phyloP scores from a whole-genome alignment of 2,888 invertebrate species.

The Lycophotia porphyrea region DNA sequence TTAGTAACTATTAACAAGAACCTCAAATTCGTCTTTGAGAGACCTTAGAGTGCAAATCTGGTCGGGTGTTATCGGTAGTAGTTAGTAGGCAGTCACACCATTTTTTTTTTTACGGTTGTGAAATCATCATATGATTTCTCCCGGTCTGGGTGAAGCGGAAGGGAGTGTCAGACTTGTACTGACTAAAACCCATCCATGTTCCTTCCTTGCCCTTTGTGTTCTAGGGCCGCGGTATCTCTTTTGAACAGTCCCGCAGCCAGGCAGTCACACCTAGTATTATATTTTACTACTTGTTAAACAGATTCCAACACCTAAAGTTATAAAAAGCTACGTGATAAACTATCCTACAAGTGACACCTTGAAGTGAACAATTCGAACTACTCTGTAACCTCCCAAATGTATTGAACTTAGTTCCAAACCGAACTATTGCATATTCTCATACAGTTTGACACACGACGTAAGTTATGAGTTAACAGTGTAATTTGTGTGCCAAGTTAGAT shows the following conservation, averaged over 20 bases:
- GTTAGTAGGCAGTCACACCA: neutral
- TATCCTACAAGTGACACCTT: conserved; percentile 1
- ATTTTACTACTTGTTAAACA: neutral
- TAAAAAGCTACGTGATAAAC: neutral
- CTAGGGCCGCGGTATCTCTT: too few relatives aligned
- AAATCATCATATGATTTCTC: too few relatives aligned
- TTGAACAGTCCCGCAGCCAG: too few relatives aligned
- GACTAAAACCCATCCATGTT: too few relatives aligned
- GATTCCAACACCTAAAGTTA: neutral
- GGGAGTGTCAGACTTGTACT: too few relatives aligned
- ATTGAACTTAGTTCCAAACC: conserved; percentile 30
- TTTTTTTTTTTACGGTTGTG: too few relatives aligned
- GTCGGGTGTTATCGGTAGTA: neutral
- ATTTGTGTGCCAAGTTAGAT: conserved; percentile 68
- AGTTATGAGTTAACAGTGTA: conserved; percentile 65
- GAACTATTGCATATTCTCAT: conserved; percentile 50
- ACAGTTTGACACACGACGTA: conserved; percentile 58
- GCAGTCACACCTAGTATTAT: neutral
- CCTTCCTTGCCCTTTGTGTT: too few relatives aligned
- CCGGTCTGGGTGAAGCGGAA: too few relatives aligned
- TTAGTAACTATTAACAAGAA: neutral
- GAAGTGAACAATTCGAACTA: conserved; percentile 9
- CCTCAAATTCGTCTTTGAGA: neutral
- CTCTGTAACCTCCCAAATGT: conserved; percentile 20
- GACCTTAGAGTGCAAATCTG: neutral